Conservation (phyloP, 2,888 invertebrate species). For the Brenthis ino region DNA sequence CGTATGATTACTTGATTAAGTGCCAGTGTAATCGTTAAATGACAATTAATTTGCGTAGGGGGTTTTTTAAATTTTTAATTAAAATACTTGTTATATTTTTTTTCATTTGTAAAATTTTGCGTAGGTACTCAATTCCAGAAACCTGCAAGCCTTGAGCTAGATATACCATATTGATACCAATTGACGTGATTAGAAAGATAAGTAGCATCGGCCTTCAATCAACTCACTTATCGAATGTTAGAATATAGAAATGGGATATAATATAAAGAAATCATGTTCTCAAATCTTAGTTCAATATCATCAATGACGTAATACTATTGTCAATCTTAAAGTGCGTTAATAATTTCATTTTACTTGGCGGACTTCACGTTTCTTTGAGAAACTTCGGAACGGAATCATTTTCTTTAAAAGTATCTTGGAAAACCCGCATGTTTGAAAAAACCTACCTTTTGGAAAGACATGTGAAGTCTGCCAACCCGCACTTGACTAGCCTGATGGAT, state of each 20-base stretch:
- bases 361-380: too few species aligned
- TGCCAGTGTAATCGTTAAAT: too few species aligned
- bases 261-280: constrained; percentile 3
- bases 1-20: too few species aligned
- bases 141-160: constrained; percentile 33
- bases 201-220: constrained; percentile 23
- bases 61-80: too few species aligned
- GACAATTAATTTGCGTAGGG: too few species aligned
- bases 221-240: constrained; percentile 21
- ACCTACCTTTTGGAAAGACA: too few species aligned
- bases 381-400: too few species aligned
- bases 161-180: constrained; percentile 32
- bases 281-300: background rate
- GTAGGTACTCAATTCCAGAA: constrained; percentile 22
- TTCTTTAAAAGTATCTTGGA: too few species aligned
- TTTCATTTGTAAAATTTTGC: constrained; percentile 7
- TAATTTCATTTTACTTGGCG: too few species aligned
- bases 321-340: background rate
- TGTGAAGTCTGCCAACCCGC: too few species aligned
- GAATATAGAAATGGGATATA: constrained; percentile 6
- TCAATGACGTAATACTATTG: background rate
- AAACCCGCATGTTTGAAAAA: too few species aligned
- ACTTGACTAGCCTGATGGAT: too few species aligned
- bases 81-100: background rate
- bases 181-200: constrained; percentile 28